Percentiles rank a stretch among this genome's conserved stretches.
Evolutionary conservation across 2,113 vertebrate species (phyloP).

Genomic region (Willisornis vidua): DNA sequence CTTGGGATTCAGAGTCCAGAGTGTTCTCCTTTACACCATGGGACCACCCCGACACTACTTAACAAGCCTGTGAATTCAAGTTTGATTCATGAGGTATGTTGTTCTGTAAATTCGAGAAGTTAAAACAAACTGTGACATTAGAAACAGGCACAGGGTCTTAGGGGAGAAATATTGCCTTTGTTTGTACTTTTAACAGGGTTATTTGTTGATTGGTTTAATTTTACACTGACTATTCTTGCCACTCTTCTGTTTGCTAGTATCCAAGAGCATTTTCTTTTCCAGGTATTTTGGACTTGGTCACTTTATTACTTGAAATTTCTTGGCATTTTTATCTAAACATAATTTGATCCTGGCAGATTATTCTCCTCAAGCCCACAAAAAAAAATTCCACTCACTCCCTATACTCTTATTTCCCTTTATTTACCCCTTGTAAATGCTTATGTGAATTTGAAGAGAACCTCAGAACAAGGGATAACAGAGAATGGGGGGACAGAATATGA

Average conservation of each 20-base stretch:
- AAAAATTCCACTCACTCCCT: not conserved
- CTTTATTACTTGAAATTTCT: not conserved
- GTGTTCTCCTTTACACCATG: too few species aligned
- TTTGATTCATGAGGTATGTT: not conserved
- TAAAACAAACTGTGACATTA: not conserved
- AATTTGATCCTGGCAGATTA: not conserved
- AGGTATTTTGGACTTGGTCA: not conserved
- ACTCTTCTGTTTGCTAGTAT: not conserved
- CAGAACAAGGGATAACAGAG: not conserved
- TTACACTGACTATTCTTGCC: not conserved
- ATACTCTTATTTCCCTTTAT: not conserved
- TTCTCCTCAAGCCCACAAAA: not conserved
- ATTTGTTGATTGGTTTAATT: not conserved
- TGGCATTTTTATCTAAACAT: not conserved
- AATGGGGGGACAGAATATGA: not conserved
- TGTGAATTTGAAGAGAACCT: not conserved
- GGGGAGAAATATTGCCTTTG: not conserved
- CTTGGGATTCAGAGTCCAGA: too few species aligned
- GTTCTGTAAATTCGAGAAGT: not conserved
- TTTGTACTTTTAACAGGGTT: not conserved
- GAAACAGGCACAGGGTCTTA: not conserved
- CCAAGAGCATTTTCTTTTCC: not conserved
- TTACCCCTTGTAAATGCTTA: not conserved
- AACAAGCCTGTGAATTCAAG: not conserved
- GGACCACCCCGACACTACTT: not conserved